Percentiles rank a stretch among this genome's conserved stretches.
These are phyloP conservation scores for Procambarus clarkii DNA, from an alignment of 1,140 invertebrate genomes.

Conservation along the genomic window DNA sequence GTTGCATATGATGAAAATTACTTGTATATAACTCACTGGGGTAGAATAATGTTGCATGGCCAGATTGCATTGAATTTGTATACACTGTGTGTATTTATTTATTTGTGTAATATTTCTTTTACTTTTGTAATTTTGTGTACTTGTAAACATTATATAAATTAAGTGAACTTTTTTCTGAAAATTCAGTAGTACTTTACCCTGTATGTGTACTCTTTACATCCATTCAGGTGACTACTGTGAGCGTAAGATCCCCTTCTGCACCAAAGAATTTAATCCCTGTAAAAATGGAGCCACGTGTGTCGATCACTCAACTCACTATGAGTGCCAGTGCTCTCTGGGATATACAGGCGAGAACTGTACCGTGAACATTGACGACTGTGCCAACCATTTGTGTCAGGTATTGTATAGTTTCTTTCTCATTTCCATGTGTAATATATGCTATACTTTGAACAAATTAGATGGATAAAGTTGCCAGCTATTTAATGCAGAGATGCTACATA, in stretches of 20 bases:
- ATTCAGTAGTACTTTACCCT: neutral
- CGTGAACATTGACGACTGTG: constrained; percentile 92
- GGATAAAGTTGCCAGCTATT: too few relatives aligned
- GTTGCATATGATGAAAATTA: too few relatives aligned
- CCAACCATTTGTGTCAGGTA: constrained; percentile 87
- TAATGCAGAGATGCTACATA: neutral
- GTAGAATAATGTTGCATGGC: too few relatives aligned
- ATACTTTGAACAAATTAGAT: too few relatives aligned
- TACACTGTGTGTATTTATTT: too few relatives aligned
- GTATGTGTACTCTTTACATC: constrained; percentile 3
- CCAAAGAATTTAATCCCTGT: constrained; percentile 92
- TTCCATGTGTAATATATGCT: too few relatives aligned
- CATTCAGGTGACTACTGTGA: constrained; percentile 88
- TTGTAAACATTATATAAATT: too few relatives aligned
- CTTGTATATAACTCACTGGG: too few relatives aligned
- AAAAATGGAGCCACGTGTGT: constrained; percentile 93
- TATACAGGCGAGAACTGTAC: constrained; percentile 96
- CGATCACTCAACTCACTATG: constrained; percentile 92
- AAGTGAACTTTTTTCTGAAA: too few relatives aligned
- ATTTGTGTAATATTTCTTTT: too few relatives aligned
- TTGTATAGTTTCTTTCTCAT: neutral
- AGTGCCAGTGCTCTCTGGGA: constrained; percentile 92
- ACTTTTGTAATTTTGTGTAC: too few relatives aligned
- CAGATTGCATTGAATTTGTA: too few relatives aligned
- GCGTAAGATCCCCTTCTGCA: constrained; percentile 94